Evolutionary conservation across 2,797 vertebrate genomes (phyloP).

Genomic region (Lateolabrax maculatus): DNA sequence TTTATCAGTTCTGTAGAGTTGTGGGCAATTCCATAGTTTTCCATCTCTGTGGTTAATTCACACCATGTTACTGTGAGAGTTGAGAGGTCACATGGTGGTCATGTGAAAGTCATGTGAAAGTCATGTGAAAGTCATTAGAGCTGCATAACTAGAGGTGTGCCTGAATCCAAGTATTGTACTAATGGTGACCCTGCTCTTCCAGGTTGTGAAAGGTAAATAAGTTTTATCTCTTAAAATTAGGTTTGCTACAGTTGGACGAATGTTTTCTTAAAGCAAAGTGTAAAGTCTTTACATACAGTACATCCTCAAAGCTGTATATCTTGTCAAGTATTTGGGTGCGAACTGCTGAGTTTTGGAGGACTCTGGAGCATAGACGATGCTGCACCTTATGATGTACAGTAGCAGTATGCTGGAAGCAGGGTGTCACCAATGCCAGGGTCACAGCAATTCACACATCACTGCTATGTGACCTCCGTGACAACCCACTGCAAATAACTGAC

Average conservation of each 20-base stretch:
- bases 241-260: neutral
- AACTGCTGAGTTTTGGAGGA: neutral
- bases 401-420: neutral
- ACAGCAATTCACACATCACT: neutral
- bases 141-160: neutral
- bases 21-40: neutral
- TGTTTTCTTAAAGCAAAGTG: no score
- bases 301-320: neutral
- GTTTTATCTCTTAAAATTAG: neutral
- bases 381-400: neutral
- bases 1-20: neutral
- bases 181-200: neutral
- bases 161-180: neutral
- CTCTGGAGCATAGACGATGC: neutral
- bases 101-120: slow-evolving; percentile 8
- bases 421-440: neutral
- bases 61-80: neutral
- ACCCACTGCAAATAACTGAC: no score
- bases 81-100: neutral
- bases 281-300: neutral
- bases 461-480: no score
- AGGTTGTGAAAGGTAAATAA: neutral
- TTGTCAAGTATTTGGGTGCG: neutral
- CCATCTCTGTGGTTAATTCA: neutral
- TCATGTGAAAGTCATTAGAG: slow-evolving; percentile 6